Evolutionary conservation across 2,888 invertebrate genomes (phyloP).

Genomic region (Thecophora atra): DNA sequence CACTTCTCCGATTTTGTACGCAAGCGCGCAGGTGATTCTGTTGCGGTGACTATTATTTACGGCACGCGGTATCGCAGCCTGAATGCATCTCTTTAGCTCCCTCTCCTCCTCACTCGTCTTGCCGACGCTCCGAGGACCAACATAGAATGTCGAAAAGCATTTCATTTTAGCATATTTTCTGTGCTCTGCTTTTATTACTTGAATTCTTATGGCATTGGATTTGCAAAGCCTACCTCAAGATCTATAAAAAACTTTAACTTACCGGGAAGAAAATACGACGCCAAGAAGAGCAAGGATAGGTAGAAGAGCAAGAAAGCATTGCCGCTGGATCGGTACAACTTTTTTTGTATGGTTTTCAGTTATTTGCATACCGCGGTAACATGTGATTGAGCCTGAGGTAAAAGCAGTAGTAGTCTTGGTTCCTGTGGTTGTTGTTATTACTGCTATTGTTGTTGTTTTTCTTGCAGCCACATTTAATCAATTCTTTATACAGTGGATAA

Average conservation of each 20-base stretch:
- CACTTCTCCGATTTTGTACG: slow-evolving; percentile 1
- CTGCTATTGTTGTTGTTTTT: neutral
- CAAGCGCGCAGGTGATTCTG: slow-evolving; percentile 16
- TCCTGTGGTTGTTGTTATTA: neutral
- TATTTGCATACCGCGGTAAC: slow-evolving; percentile 1
- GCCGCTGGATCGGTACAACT: neutral
- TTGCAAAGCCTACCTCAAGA: neutral
- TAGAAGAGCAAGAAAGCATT: too few relatives aligned
- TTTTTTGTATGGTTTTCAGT: neutral
- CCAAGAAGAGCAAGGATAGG: too few relatives aligned
- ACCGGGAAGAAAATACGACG: too few relatives aligned
- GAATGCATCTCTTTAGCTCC: too few relatives aligned
- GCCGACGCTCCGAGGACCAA: slow-evolving; percentile 17
- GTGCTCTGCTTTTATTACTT: slow-evolving; percentile 6
- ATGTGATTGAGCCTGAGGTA: neutral
- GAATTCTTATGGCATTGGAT: neutral
- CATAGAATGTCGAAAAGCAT: slow-evolving; percentile 53
- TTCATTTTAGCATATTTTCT: slow-evolving; percentile 54
- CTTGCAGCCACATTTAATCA: neutral
- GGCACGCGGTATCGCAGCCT: neutral
- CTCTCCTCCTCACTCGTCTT: too few relatives aligned
- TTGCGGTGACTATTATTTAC: neutral
- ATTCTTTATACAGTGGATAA: neutral
- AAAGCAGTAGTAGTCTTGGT: neutral
- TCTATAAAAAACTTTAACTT: too few relatives aligned